Base-by-base conservation (phyloP, 2,888 invertebrate genomes). In the Cyrtodaria siliqua region DNA sequence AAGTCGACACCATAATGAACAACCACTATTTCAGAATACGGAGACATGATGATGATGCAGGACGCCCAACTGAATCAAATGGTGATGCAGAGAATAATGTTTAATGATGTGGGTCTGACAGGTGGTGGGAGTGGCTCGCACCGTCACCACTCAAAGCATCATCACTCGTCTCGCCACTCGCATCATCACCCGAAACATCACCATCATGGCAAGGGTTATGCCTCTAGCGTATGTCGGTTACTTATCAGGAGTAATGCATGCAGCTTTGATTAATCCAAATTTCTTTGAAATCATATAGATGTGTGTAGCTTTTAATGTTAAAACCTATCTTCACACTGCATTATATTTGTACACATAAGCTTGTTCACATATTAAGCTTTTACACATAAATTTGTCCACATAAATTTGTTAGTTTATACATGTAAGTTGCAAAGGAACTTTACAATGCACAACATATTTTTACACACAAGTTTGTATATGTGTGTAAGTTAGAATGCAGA, bases 11-110 rank as follows among this genome's bases (percentile, higher is more conserved):
- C n/a, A n/a, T n/a, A n/a, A n/a, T n/a, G n/a, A n/a, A n/a, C n/a
- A n/a, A n/a, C n/a, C n/a, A 33, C 33, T 12, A 4, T 74, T 82
- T 23, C 85, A 90, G 89, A 90, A 23, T 82, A 88, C 59, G 86
- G 87, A 60, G 90, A 90, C 49, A 85, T 89, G 87, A 88, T 90
- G 89, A 87, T 90, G 89, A 84, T 90, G 82, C 89, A 90, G 76
- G 89, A 89, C 74, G 88, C 87, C 3, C 89, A 90, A 79, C 83
- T 90, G 86, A 88, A 90, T 81, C 89, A 89, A 77, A 81, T 89
- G 84, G 84, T 87, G 33, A 89, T 90, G 89, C 88, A 89, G 73
- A 88, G 89, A 74, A 68, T 88, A 83, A 86, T 90, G 88, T 20
- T 89, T 56, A 75, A 79, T 20, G 79, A 85, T 27, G 49, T 88